Evolutionary conservation across 2,113 vertebrate species (phyloP), one percentile per base, ranked within the genome.

Genomic region (Dicerorhinus sumatrensis): DNA sequence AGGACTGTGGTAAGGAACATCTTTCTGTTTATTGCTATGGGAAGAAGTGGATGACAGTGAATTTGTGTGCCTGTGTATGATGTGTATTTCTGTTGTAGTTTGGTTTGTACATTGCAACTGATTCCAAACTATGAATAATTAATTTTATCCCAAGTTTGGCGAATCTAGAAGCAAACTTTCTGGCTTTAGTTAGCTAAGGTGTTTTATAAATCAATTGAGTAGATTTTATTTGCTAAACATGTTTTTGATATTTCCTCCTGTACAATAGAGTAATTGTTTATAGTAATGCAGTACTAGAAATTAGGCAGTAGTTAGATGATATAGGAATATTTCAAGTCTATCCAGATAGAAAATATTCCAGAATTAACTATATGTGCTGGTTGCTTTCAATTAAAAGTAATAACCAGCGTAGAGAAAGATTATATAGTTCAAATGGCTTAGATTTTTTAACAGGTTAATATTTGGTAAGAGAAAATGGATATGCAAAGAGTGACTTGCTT

Each of bases 1-100:
- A 84, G 96, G 91, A 96, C 76, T 65, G 18, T 65, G 97, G 96
- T 98, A 96, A 98, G 98, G 63, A 90, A 48, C 23, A 1, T 39
- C 29, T 91, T 91, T 93, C 62, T 94, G 8, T 75, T 79, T 80
- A 25, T 9, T 94, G 27, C 65, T 87, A 2, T 84, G 73, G 91
- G 86, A n/a, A 79, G 77, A 89, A 93, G 85, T 56, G 56, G 33
- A 11, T 54, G 65, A 13, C 9, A 2, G 2, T 85, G 16, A 17
- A 25, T 82, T 36, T 46, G 42, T 85, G 72, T 94, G 97, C 4
- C 48, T 51, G 3, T 46, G 60, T 63, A 9, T 46, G 39, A 16
- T 63, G 21, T 63, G 39, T 42, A 67, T 92, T 86, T 86, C 67
- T 87, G 0, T 17, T 54, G 63, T 92, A 12, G 60, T 94, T 94